These are phyloP conservation scores for Choloepus didactylus DNA, from an alignment of 2,797 vertebrate species.

Conservation along the genomic window DNA sequence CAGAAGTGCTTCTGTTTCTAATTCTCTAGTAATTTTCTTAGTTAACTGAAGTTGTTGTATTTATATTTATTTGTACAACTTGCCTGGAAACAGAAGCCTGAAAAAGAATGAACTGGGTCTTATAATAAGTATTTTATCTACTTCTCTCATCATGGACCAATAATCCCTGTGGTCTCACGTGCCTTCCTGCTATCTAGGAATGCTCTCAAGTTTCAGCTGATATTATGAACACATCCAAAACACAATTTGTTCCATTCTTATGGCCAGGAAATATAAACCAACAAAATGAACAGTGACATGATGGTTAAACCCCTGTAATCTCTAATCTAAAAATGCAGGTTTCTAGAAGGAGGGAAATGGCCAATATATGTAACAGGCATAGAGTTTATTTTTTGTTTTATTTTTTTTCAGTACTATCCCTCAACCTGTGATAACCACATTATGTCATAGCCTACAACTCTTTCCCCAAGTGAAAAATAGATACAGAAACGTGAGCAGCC, in stretches of 20 bases:
- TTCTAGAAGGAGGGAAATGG: background rate
- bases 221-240: background rate
- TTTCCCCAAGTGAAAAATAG: background rate
- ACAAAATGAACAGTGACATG: background rate
- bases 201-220: background rate
- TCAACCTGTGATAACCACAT: background rate
- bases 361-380: background rate
- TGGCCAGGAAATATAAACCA: slow-evolving; percentile 12
- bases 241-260: background rate
- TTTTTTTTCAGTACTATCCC: background rate
- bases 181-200: background rate
- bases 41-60: background rate
- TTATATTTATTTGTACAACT: slow-evolving; percentile 59
- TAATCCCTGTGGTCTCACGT: background rate
- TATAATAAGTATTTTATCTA: background rate
- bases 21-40: slow-evolving; percentile 61
- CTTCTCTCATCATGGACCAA: background rate
- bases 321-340: background rate
- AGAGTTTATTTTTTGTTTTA: background rate
- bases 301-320: background rate
- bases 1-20: slow-evolving; percentile 59
- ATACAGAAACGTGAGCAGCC: background rate
- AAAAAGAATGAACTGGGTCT: background rate
- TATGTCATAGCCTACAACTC: background rate
- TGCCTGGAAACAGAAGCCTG: slow-evolving; percentile 26